Conservation (phyloP, 1,140 invertebrate species). For the Sinonovacula constricta region DNA sequence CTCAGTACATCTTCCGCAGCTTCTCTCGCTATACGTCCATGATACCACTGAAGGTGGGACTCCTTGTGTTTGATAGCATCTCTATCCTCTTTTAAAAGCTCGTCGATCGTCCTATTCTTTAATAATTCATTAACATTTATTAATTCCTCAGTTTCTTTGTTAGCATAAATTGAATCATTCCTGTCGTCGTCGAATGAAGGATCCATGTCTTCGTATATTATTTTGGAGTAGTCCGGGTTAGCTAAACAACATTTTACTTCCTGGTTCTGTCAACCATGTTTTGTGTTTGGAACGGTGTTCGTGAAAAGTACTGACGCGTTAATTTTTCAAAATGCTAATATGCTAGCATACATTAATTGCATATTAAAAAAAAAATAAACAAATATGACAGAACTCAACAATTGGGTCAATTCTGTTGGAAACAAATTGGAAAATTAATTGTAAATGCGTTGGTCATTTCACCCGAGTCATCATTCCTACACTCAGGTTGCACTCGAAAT, state of each 20-base stretch:
- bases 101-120: slow-evolving; percentile 6
- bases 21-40: slow-evolving; percentile 39
- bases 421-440: too few relatives aligned
- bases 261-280: neutral
- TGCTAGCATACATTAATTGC: too few relatives aligned
- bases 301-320: too few relatives aligned
- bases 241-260: neutral
- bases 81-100: slow-evolving; percentile 32
- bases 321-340: too few relatives aligned
- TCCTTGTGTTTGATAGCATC: slow-evolving; percentile 27
- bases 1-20: slow-evolving; percentile 37
- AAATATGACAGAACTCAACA: too few relatives aligned
- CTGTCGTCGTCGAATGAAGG: slow-evolving; percentile 26
- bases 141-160: slow-evolving; percentile 23
- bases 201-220: neutral
- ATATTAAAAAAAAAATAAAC: too few relatives aligned
- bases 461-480: too few relatives aligned
- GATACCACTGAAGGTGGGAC: slow-evolving; percentile 32
- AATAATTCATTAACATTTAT: slow-evolving; percentile 19
- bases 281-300: too few relatives aligned
- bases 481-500: too few relatives aligned
- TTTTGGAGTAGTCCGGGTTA: too few relatives aligned
- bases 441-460: too few relatives aligned
- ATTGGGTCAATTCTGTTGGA: too few relatives aligned
- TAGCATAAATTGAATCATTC: slow-evolving; percentile 40